Conservation (phyloP, 2,797 vertebrate species). For the Clarias laeviceps region DNA sequence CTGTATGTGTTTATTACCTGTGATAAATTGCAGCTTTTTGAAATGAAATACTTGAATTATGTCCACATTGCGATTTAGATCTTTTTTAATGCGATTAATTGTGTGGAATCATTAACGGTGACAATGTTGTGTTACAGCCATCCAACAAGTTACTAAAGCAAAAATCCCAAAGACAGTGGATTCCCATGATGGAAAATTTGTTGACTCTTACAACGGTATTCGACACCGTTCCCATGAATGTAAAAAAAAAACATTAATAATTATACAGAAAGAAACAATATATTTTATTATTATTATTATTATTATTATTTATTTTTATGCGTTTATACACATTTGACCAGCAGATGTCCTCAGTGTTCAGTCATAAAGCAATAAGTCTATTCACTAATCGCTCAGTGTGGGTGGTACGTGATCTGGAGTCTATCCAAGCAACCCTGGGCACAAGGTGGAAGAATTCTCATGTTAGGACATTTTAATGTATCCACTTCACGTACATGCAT, state of each 20-base stretch:
- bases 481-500: neutral
- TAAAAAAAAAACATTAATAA: too few species aligned
- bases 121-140: neutral
- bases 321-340: constrained; percentile 3
- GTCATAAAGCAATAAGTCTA: neutral
- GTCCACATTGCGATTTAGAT: too few species aligned
- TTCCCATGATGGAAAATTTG: too few species aligned
- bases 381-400: neutral
- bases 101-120: too few species aligned
- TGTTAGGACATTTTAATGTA: neutral
- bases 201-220: too few species aligned
- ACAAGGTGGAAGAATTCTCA: neutral
- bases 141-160: neutral
- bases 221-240: too few species aligned
- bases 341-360: neutral
- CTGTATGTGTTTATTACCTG: too few species aligned
- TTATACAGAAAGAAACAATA: neutral
- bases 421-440: neutral
- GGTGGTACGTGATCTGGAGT: neutral
- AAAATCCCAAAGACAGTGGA: neutral
- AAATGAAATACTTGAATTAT: too few species aligned
- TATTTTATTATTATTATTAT: neutral
- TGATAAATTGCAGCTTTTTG: too few species aligned
- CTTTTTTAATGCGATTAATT: too few species aligned
- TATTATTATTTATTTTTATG: neutral